Base-by-base conservation (phyloP, 1,140 invertebrate species). In the Cotesia typhae region DNA sequence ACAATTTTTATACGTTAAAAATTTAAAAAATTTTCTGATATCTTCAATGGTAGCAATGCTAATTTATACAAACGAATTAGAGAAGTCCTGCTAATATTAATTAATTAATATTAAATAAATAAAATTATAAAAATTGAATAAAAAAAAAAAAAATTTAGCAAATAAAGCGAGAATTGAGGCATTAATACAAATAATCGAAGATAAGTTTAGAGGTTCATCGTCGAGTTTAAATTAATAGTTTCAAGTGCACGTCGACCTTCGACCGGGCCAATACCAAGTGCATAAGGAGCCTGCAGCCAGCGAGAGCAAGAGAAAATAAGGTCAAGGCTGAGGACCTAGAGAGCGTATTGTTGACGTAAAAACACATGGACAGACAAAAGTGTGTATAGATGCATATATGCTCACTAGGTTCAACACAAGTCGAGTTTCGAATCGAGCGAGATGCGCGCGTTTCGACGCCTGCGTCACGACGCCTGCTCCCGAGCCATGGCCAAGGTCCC, bases 401-500 rank as follows among this genome's bases (percentile, higher is more conserved):
- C 41, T 47, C 41, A 47, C 41, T 47, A 47, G 41, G 41, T 47
- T 47, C 41, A 28, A 28, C 28, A 28, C 28, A 55, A 70, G 60
- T 72, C 67, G 59, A 59, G 67, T 28, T 3, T 74, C 76, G 79
- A 78, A 79, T 81, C 79, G 81, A 81, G 78, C 78, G 82, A 78
- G 77, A 75, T 81, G 83, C 83, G 83, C 78, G 83, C 82, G 83
- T 71, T 53, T 69, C 75, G 75, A 75, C 82, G 74, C 74, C 59
- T 72, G 70, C 74, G 74, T 75, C 74, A 10, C 70, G 67, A 64
- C 67, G 59, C 20, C 57, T 9, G 20, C 55, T 53, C 61, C 61
- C 67, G 72, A 82, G 78, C 81, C 82, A 85, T 82, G 81, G 83
- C 79, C 84, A 85, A 85, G 84, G 83, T 82, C 80, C 68, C 77